Evolutionary conservation across 2,888 invertebrate species (phyloP).

Genomic region (Endotricha flammealis): DNA sequence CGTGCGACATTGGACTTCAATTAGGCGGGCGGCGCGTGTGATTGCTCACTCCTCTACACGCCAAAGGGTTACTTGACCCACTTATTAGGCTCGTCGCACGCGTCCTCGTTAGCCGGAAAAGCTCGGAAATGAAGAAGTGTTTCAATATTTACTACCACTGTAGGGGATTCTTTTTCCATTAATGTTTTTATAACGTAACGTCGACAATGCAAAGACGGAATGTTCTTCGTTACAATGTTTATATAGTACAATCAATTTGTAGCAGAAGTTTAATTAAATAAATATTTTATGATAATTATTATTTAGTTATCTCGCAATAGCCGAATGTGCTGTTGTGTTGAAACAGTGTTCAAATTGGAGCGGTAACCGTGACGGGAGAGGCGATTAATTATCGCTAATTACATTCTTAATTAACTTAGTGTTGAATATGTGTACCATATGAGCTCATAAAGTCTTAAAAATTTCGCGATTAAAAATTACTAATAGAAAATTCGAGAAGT

Average conservation of each 20-base stretch:
- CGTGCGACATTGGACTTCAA: slow-evolving; percentile 76
- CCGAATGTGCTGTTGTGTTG: slow-evolving; percentile 30
- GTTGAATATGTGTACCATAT: slow-evolving; percentile 5
- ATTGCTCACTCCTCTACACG: slow-evolving; percentile 66
- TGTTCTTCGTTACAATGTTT: too few relatives aligned
- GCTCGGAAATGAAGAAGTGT: slow-evolving; percentile 47
- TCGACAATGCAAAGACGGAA: too few relatives aligned
- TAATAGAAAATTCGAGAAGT: not conserved
- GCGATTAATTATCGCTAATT: slow-evolving; percentile 52
- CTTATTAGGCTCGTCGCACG: slow-evolving; percentile 58
- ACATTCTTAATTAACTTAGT: slow-evolving; percentile 48
- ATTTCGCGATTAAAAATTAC: not conserved
- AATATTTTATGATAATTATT: too few relatives aligned
- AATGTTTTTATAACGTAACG: slow-evolving; percentile 11
- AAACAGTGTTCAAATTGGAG: slow-evolving; percentile 43
- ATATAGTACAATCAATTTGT: too few relatives aligned
- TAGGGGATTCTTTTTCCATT: slow-evolving; percentile 11
- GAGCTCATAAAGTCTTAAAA: slow-evolving; percentile 1
- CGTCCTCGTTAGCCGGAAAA: slow-evolving; percentile 47
- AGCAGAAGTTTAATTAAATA: too few relatives aligned
- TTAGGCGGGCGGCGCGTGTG: slow-evolving; percentile 73
- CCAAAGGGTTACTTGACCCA: slow-evolving; percentile 75
- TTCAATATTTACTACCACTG: slow-evolving; percentile 42
- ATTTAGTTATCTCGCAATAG: too few relatives aligned
- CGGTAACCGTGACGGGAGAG: slow-evolving; percentile 49